These are phyloP conservation scores for Coelogynopora nodosa DNA, from an alignment of 2,888 invertebrate genomes.

Conservation along the genomic window DNA sequence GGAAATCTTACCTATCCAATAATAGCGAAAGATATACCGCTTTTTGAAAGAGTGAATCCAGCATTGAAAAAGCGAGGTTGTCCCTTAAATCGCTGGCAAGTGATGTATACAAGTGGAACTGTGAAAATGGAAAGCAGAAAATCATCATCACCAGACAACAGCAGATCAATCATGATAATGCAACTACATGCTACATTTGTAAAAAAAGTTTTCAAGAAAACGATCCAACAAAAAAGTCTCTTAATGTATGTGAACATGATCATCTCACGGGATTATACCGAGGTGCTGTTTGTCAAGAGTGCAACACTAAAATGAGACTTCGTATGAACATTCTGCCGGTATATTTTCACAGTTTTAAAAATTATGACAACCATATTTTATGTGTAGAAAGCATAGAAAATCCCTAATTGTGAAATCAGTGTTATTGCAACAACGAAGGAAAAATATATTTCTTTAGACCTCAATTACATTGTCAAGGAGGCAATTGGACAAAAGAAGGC, in stretches of 20 bases:
- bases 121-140: not conserved
- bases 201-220: not conserved
- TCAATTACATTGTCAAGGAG: not conserved
- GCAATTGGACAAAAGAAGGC: not conserved
- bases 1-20: not conserved
- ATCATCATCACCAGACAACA: not conserved
- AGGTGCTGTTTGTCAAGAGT: not conserved
- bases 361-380: not conserved
- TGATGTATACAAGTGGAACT: not conserved
- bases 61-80: not conserved
- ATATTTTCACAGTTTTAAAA: not conserved
- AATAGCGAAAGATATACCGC: not conserved
- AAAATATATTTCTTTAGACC: not conserved
- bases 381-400: not conserved
- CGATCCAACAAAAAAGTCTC: not conserved
- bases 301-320: not conserved
- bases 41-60: not conserved
- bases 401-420: not conserved
- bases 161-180: not conserved
- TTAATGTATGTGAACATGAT: not conserved
- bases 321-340: not conserved
- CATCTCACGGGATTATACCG: not conserved
- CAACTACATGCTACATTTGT: not conserved
- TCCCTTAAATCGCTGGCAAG: not conserved
- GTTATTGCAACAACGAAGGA: not conserved